Base-by-base conservation (phyloP, 1,140 invertebrate species). In the Ips nitidus region DNA sequence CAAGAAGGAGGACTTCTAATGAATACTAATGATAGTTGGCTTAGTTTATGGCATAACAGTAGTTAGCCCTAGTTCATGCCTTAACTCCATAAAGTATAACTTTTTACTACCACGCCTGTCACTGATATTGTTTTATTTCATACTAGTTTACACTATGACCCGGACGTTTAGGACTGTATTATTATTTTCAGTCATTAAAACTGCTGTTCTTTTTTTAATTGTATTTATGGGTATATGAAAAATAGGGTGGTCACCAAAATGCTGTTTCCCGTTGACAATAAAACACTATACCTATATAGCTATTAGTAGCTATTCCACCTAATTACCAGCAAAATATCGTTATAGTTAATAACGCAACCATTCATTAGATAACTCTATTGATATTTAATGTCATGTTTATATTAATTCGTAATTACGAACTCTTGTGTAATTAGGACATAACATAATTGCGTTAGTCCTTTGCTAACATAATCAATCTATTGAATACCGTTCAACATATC, bases 21-120 rank as follows among this genome's bases (percentile, higher is more conserved):
- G 66, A 69, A 69, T 69, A 69, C 66, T 69, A 69, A 69, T 69
- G 59, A 69, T 69, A 69, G 66, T 69, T 55, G 59, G 59, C 53
- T 53, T 69, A 47, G 38, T 69, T 69, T 69, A 69, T 55, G 66
- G 53, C 66, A 62, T 56, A 50, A 62, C 41, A 42, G 58, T 61
- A 52, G 50, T 62, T 55, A 52, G 60, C 59, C n/a, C 53, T 61
- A 62, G 66, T 69, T 69, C 58, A 69, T 61, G 66, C 50, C 41
- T 47, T 36, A 69, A 69, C 47, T 61, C 59, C 52, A 69, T 69
- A 69, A 69, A 69, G 56, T 69, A 69, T 69, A 53, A 69, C 45
- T 69, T 47, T 69, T 69, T 69, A 61, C 22, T 36, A 43, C 37
- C 59, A 39, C n/a, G 7, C 37, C 41, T 50, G 55, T 47, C 65